Conservation (phyloP, 1,140 invertebrate genomes). For the Ptiloglossa arizonensis region DNA sequence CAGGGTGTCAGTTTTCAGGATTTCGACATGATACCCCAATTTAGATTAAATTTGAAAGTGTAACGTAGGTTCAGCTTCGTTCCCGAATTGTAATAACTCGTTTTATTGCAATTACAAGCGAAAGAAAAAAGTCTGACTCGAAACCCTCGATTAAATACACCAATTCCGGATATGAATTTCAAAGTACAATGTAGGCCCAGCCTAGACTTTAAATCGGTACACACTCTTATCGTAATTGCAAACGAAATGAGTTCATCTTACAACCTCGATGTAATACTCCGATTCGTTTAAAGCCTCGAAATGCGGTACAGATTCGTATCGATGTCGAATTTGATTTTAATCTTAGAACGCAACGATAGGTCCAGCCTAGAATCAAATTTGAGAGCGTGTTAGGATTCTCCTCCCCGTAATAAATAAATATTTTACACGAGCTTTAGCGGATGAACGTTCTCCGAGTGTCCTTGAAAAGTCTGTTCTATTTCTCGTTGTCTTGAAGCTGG, state of each 20-base stretch:
- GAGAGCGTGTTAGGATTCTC: neutral
- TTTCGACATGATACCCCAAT: neutral
- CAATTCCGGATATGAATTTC: no score
- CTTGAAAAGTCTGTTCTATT: neutral
- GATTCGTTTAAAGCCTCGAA: no score
- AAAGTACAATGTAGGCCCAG: no score
- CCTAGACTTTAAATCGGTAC: neutral
- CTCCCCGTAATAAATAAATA: neutral
- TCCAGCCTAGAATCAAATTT: neutral
- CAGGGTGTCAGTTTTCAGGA: neutral
- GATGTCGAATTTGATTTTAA: no score
- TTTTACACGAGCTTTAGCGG: neutral
- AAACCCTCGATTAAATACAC: no score
- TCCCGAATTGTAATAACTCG: neutral
- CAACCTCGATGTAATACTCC: neutral
- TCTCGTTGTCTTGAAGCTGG: constrained; percentile 25
- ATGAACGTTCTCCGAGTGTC: neutral
- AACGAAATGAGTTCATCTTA: neutral
- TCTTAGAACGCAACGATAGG: neutral
- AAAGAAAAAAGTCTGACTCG: no score
- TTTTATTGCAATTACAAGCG: no score
- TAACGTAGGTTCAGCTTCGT: neutral
- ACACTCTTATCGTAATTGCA: neutral
- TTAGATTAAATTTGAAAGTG: neutral
- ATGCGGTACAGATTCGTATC: no score